phyloP scores from a whole-genome alignment of 2,888 invertebrate species.

The Rhopalosiphum nymphaeae region DNA sequence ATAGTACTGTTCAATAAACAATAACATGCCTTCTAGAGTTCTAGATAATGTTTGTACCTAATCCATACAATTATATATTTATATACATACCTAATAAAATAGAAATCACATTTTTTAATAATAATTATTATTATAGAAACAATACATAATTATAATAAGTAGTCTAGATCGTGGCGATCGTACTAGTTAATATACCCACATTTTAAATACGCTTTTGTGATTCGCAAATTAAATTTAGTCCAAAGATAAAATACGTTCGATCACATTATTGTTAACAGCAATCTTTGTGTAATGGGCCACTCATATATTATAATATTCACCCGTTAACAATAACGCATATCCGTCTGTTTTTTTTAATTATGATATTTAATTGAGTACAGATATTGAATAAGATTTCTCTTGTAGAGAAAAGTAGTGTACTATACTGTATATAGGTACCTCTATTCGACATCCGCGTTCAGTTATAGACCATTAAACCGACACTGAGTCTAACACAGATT shows the following conservation, averaged over 20 bases:
- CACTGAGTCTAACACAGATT: background rate
- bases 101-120: background rate
- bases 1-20: background rate
- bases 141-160: background rate
- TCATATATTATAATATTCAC: background rate
- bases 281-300: background rate
- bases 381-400: conserved; percentile 41
- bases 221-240: background rate
- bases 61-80: background rate
- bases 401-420: conserved; percentile 20
- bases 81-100: background rate
- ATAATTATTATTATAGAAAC: background rate
- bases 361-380: conserved; percentile 28
- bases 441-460: conserved; percentile 32
- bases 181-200: background rate
- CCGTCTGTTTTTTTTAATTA: conserved; percentile 14
- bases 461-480: conserved; percentile 27
- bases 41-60: background rate
- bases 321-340: conserved; percentile 14
- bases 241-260: background rate
- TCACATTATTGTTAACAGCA: background rate
- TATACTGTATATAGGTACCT: background rate
- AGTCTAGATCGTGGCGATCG: background rate
- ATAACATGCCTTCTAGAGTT: background rate
- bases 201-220: conserved; percentile 3